phyloP scores from a whole-genome alignment of 2,113 vertebrate genomes.

The Amia ocellicauda region DNA sequence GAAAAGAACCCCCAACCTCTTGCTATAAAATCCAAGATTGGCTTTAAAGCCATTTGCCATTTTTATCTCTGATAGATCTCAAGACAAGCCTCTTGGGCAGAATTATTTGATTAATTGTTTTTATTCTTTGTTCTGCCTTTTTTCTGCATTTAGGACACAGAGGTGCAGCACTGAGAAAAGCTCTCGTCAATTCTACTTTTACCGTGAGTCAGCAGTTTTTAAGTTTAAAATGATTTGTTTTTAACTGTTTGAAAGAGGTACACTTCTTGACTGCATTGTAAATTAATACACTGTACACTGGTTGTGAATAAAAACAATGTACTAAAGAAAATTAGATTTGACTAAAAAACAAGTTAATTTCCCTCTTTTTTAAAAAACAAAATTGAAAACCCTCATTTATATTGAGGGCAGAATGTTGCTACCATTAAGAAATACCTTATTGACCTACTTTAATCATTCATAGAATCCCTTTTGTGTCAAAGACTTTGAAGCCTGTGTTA shows the following conservation, averaged over 20 bases:
- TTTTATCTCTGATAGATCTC: conserved; percentile 38
- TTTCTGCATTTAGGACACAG: conserved; percentile 18
- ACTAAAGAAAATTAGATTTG: too few relatives aligned
- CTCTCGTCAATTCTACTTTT: neutral
- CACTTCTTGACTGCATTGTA: neutral
- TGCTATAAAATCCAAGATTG: conserved; percentile 46
- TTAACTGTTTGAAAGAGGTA: conserved; percentile 1
- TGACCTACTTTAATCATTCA: too few relatives aligned
- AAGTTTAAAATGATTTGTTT: neutral
- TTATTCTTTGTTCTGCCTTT: conserved; percentile 19
- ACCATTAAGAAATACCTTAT: too few relatives aligned
- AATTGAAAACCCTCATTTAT: too few relatives aligned
- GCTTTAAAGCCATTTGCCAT: conserved; percentile 46
- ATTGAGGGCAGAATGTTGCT: too few relatives aligned
- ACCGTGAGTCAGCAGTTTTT: conserved; percentile 1
- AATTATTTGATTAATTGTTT: conserved; percentile 45
- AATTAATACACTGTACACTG: neutral
- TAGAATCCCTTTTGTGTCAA: too few relatives aligned
- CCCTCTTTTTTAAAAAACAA: too few relatives aligned
- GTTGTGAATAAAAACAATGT: too few relatives aligned
- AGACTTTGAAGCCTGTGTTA: too few relatives aligned
- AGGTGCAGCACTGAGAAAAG: conserved; percentile 14
- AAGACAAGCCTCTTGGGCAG: conserved; percentile 37
- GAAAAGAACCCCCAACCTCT: conserved; percentile 39
- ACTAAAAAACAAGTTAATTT: too few relatives aligned